Evolutionary conservation across 2,113 vertebrate species (phyloP), one percentile per base, ranked within the genome.

Genomic region (Rhinoptilus africanus): DNA sequence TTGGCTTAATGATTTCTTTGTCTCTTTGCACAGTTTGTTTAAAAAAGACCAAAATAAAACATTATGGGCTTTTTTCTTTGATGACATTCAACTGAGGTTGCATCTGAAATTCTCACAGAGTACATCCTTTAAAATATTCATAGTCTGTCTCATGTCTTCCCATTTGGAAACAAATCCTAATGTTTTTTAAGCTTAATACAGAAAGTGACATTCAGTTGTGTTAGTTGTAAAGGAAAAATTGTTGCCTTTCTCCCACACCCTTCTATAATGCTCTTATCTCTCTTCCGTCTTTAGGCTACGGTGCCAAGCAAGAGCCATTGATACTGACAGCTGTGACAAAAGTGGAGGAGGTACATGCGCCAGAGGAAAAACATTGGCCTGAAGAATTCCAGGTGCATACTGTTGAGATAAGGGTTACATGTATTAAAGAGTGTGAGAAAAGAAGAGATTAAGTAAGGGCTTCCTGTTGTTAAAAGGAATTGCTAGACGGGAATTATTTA

Each of bases 361-460:
- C 89, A 30, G 98, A 98, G 59, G 97, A 97, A 86, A 89, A 97
- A 34, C 97, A 28, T 60, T 94, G 97, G n/a, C 93, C 97, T 48
- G 96, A 98, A 79, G 98, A 98, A 30, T 88, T 96, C 53, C 97
- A 98, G 98, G 99, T 99, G 91, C 94, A 81, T 80, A 54, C 26
- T 48, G 10, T 88, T 91, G 72, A 74, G 86, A 94, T 89, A 71
- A 81, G 54, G 27, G 18, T 85, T 91, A 56, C 14, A 6, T 72
- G 45, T 72, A 37, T 91, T 80, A 66, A 66, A 77, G 66, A 88
- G n/a, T 45, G 54, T 66, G 75, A 77, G 68, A 90, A 89, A 95
- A 85, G 30, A 88, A 72, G 23, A 73, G 45, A 47, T 93, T 79
- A 92, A 89, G 26, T 62, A 85, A 62, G 64, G 47, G 20, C n/a